Conservation (phyloP, 2,797 vertebrate genomes). For the Sebastes trivittatus region DNA sequence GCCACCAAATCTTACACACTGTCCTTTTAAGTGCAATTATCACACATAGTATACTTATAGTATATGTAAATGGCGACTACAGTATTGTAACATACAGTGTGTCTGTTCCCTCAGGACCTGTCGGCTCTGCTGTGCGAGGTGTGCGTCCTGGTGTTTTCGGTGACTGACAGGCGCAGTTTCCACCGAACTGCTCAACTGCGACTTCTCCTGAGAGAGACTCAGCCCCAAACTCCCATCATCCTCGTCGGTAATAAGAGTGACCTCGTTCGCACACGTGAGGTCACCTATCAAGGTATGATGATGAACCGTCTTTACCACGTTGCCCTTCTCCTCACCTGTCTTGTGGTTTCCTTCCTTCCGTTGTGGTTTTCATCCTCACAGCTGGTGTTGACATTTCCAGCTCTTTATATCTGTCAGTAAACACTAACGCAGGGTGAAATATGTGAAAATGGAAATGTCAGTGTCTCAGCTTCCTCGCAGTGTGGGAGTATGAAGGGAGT, state of each 20-base stretch:
- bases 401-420: constrained; percentile 38
- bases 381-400: constrained; percentile 22
- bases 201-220: constrained; percentile 85
- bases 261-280: constrained; percentile 87
- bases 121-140: constrained; percentile 87
- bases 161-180: constrained; percentile 88
- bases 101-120: constrained; percentile 77
- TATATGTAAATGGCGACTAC: neutral
- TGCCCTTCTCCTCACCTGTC: neutral
- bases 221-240: constrained; percentile 88
- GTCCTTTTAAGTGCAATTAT: neutral
- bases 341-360: neutral
- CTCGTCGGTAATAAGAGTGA: constrained; percentile 91
- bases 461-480: constrained; percentile 19
- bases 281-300: constrained; percentile 83
- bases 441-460: constrained; percentile 47
- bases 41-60: neutral
- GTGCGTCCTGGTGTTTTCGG: constrained; percentile 88
- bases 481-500: constrained; percentile 59
- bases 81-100: neutral
- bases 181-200: constrained; percentile 87
- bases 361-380: neutral
- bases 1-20: no score
- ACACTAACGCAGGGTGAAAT: constrained; percentile 49
- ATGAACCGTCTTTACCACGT: neutral